Percentiles rank a stretch among this genome's conserved stretches.
phyloP scores from a whole-genome alignment of 2,797 vertebrate genomes.

The Alectoris magna region DNA sequence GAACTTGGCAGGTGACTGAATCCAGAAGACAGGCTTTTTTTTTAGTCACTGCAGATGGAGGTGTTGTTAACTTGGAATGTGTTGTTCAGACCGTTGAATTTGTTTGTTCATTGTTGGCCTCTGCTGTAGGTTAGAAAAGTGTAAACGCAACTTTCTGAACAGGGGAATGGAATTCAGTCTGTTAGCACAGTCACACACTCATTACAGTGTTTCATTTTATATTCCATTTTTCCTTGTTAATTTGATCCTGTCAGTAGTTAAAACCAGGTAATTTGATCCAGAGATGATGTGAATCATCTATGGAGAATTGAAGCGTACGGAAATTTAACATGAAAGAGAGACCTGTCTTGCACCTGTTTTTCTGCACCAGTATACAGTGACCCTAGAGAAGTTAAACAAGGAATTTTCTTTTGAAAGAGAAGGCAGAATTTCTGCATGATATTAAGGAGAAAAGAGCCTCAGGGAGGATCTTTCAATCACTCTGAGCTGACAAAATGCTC shows the following conservation, averaged over 20 bases:
- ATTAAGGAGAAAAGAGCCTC: slow-evolving; percentile 41
- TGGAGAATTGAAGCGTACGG: slow-evolving; percentile 56
- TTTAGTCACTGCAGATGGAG: background rate
- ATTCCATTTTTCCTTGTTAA: slow-evolving; percentile 70
- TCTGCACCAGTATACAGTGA: slow-evolving; percentile 39
- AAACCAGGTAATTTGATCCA: slow-evolving; percentile 68
- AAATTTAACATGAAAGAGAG: slow-evolving; percentile 62
- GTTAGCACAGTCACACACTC: slow-evolving; percentile 29
- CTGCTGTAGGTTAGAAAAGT: background rate
- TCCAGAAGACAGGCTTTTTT: background rate
- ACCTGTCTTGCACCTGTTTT: slow-evolving; percentile 42
- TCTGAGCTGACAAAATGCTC: slow-evolving; percentile 57
- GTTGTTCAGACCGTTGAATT: background rate
- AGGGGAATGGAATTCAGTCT: background rate
- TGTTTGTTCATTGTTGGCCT: background rate
- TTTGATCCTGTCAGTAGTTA: slow-evolving; percentile 65
- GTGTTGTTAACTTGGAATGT: background rate
- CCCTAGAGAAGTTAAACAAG: slow-evolving; percentile 47
- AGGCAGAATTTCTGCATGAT: slow-evolving; percentile 50
- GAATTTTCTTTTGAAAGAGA: slow-evolving; percentile 49
- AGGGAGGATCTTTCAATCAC: slow-evolving; percentile 53
- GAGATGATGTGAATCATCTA: slow-evolving; percentile 55
- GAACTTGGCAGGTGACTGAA: background rate
- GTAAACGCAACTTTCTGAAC: background rate
- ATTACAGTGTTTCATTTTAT: slow-evolving; percentile 65